Conservation (phyloP, 2,113 vertebrate genomes). For the Tamias sibiricus region DNA sequence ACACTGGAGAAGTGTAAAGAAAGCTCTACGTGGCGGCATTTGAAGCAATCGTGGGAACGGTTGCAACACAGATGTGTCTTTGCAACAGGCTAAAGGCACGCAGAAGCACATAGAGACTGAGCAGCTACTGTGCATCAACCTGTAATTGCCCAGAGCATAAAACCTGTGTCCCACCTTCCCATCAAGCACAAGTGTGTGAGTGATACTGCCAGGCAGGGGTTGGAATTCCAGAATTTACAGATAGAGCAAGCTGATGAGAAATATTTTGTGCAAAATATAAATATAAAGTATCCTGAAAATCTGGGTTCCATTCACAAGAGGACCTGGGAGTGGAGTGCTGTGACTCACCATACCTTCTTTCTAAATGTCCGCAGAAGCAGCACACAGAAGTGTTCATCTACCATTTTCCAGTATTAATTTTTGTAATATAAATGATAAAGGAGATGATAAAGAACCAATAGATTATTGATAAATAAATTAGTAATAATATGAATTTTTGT, state of each 20-base stretch:
- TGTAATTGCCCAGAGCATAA: constrained; percentile 49
- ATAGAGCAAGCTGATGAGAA: constrained; percentile 55
- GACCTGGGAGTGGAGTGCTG: constrained; percentile 79
- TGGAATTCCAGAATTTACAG: constrained; percentile 67
- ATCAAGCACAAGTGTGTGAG: constrained; percentile 68
- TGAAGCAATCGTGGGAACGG: constrained; percentile 68
- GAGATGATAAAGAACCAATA: constrained; percentile 89
- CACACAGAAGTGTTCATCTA: constrained; percentile 89
- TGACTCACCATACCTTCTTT: constrained; percentile 80
- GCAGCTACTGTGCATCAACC: constrained; percentile 47
- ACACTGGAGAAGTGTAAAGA: constrained; percentile 83
- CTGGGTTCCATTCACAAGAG: constrained; percentile 70
- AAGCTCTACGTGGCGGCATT: constrained; percentile 71
- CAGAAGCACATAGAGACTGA: constrained; percentile 77
- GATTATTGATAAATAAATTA: constrained; percentile 93
- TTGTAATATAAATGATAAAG: constrained; percentile 92
- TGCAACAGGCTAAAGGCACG: constrained; percentile 78
- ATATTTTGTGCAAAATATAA: constrained; percentile 41
- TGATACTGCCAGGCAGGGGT: constrained; percentile 70
- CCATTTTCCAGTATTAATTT: constrained; percentile 94
- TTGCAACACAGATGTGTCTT: constrained; percentile 76
- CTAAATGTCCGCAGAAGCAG: constrained; percentile 85
- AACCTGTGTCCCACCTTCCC: not conserved
- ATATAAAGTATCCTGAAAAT: constrained; percentile 71
- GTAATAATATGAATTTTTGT: constrained; percentile 92